Evolutionary conservation across 2,888 invertebrate species (phyloP).

Genomic region (Rosalia funebris): DNA sequence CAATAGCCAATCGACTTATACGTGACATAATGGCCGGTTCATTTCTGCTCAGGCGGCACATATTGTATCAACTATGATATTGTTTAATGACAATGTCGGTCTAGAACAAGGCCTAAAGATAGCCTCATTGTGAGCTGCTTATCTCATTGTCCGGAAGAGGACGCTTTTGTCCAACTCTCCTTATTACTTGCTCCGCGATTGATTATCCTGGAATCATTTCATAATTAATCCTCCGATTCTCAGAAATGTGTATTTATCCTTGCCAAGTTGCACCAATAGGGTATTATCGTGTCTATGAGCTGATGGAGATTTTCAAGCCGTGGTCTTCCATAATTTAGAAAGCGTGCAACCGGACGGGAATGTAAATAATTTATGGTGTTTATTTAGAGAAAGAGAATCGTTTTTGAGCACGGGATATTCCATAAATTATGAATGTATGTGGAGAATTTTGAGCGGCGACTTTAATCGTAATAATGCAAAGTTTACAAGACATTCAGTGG

Average conservation of each 20-base stretch:
- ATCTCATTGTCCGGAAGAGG: constrained; percentile 42
- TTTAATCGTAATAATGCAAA: no score
- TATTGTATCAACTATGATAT: constrained; percentile 64
- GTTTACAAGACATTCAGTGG: no score
- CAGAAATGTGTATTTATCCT: constrained; percentile 35
- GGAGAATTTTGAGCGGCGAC: constrained; percentile 1
- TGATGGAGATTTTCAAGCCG: constrained; percentile 1
- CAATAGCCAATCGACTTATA: constrained; percentile 64
- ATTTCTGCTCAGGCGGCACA: constrained; percentile 55
- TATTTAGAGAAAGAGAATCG: constrained; percentile 13
- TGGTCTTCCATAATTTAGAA: constrained; percentile 16
- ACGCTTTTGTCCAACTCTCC: constrained; percentile 47
- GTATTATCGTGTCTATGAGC: constrained; percentile 24
- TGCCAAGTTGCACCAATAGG: not conserved
- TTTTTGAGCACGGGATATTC: constrained; percentile 5
- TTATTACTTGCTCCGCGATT: constrained; percentile 57
- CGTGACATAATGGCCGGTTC: constrained; percentile 62
- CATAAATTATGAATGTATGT: constrained; percentile 7
- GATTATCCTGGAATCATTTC: constrained; percentile 57
- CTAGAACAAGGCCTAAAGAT: constrained; percentile 59
- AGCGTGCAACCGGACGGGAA: constrained; percentile 1
- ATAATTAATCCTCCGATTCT: constrained; percentile 56
- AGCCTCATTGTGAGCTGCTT: constrained; percentile 51
- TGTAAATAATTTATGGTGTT: constrained; percentile 15
- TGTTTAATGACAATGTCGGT: constrained; percentile 63